These are phyloP conservation scores for Paedocypris micromegethes DNA, from an alignment of 2,797 vertebrate genomes.

Conservation along the genomic window DNA sequence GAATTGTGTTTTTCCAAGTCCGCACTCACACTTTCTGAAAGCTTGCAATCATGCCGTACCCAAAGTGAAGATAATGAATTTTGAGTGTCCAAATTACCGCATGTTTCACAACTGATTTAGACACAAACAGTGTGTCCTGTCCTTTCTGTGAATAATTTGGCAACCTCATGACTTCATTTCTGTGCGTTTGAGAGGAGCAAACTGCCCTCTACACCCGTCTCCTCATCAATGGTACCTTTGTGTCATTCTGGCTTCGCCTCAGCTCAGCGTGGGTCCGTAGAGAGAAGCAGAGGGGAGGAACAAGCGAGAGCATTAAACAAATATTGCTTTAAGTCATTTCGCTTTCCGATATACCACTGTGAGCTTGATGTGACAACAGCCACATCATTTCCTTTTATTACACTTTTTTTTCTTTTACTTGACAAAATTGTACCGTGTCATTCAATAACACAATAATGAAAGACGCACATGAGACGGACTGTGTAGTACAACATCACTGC, in stretches of 20 bases:
- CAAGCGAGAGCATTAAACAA: constrained; percentile 37
- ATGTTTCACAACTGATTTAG: constrained; percentile 56
- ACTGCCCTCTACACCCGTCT: constrained; percentile 62
- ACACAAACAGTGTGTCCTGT: constrained; percentile 50
- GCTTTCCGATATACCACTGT: constrained; percentile 8
- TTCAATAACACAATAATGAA: neutral
- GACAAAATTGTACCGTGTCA: neutral
- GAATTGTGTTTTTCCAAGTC: neutral
- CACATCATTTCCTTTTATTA: constrained; percentile 16
- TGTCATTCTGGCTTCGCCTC: constrained; percentile 67
- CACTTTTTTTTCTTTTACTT: constrained; percentile 5
- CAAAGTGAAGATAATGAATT: neutral
- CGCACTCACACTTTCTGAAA: neutral
- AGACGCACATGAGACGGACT: neutral
- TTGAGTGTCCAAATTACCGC: constrained; percentile 8
- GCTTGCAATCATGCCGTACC: neutral
- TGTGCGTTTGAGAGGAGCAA: constrained; percentile 56
- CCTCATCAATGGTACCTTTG: constrained; percentile 71
- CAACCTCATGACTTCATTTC: constrained; percentile 70
- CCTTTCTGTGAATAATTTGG: constrained; percentile 64
- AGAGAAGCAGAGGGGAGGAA: constrained; percentile 32
- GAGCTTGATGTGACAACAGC: constrained; percentile 23
- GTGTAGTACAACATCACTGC: neutral
- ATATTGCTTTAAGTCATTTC: constrained; percentile 14
- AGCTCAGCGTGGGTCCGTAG: constrained; percentile 64